Evolutionary conservation across 2,888 invertebrate genomes (phyloP).

Genomic region (Tetrapedia diversipes): DNA sequence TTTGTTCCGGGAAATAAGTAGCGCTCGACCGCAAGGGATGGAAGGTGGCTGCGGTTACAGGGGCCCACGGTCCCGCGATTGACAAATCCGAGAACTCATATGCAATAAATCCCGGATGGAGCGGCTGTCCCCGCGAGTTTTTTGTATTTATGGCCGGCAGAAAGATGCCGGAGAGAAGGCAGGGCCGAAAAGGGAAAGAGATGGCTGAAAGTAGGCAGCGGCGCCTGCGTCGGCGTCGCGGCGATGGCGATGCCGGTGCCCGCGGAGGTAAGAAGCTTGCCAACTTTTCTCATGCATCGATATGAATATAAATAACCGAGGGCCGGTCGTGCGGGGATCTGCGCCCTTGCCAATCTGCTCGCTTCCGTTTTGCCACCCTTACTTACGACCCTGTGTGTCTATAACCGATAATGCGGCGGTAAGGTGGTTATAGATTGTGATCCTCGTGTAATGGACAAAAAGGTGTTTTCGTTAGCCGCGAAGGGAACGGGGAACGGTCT

Average conservation of each 20-base stretch:
- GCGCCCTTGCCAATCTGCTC: constrained; percentile 56
- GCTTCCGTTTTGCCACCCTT: constrained; percentile 32
- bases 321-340: constrained; percentile 50
- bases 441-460: too few species aligned
- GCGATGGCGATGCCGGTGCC: constrained; percentile 23
- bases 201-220: constrained; percentile 47
- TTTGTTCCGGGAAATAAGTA: constrained; percentile 70
- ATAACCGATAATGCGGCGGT: background rate
- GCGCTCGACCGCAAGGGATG: constrained; percentile 40
- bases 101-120: constrained; percentile 79
- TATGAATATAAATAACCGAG: constrained; percentile 76
- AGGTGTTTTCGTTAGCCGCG: too few species aligned
- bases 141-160: constrained; percentile 74
- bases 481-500: too few species aligned
- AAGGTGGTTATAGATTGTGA: background rate
- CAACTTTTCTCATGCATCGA: constrained; percentile 76
- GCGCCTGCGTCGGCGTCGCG: constrained; percentile 28
- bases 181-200: constrained; percentile 24
- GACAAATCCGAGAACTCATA: constrained; percentile 82
- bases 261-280: constrained; percentile 64
- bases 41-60: constrained; percentile 44
- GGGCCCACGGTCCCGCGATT: constrained; percentile 67
- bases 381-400: background rate
- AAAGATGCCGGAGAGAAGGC: constrained; percentile 55
- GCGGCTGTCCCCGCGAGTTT: constrained; percentile 68